Conservation (phyloP, 2,888 invertebrate genomes). For the Coecobrya sp. region DNA sequence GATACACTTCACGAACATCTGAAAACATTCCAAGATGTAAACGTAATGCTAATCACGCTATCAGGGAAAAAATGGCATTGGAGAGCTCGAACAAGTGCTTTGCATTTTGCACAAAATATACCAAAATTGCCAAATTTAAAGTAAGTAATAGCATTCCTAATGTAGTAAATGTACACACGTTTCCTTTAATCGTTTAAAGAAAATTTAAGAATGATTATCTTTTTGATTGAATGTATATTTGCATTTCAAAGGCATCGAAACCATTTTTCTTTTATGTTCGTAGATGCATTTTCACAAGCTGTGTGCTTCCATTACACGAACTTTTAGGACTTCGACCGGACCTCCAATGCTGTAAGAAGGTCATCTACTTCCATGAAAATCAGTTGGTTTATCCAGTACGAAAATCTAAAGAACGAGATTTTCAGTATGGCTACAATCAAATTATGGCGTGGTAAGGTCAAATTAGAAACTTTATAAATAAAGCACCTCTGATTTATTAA, state of each 20-base stretch:
- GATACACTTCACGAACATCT: slow-evolving; percentile 82
- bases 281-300: slow-evolving; percentile 91
- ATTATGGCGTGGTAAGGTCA: slow-evolving; percentile 90
- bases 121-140: slow-evolving; percentile 88
- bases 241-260: too few relatives aligned
- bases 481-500: background rate
- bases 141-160: too few relatives aligned
- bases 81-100: slow-evolving; percentile 91
- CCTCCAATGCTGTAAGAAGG: slow-evolving; percentile 89
- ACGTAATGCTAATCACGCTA: slow-evolving; percentile 89
- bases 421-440: slow-evolving; percentile 93
- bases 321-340: slow-evolving; percentile 91
- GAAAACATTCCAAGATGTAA: slow-evolving; percentile 67
- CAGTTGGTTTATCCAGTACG: slow-evolving; percentile 92
- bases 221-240: too few relatives aligned
- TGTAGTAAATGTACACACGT: too few relatives aligned
- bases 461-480: background rate
- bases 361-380: slow-evolving; percentile 94
- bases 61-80: slow-evolving; percentile 94
- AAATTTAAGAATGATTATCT: too few relatives aligned
- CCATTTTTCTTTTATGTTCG: too few relatives aligned
- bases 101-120: slow-evolving; percentile 90
- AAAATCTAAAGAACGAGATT: slow-evolving; percentile 91
- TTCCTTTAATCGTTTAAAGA: too few relatives aligned
- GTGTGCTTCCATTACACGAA: slow-evolving; percentile 92